A percentile compares a stretch with the other conserved stretches of the same genome.
These are phyloP conservation scores for Chelon labrosus DNA, from an alignment of 2,797 vertebrate genomes.

Conservation along the genomic window DNA sequence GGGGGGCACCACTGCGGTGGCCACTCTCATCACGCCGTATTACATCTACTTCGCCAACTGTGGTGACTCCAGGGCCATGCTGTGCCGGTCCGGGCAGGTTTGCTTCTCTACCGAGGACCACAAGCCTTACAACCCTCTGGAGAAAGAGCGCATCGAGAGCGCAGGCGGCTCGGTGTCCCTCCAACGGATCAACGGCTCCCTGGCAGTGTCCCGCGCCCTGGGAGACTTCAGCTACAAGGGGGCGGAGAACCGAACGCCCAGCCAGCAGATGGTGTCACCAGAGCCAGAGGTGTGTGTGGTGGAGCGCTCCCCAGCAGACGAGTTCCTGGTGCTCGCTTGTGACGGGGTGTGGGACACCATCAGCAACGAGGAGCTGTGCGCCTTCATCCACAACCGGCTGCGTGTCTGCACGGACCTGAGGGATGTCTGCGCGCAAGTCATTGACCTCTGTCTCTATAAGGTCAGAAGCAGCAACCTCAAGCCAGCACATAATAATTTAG, in stretches of 20 bases:
- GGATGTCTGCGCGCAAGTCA: slow-evolving; percentile 87
- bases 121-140: slow-evolving; percentile 85
- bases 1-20: slow-evolving; percentile 82
- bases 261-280: slow-evolving; percentile 88
- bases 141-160: slow-evolving; percentile 87
- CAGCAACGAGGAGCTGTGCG: slow-evolving; percentile 85
- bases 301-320: slow-evolving; percentile 83
- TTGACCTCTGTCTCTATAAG: slow-evolving; percentile 90
- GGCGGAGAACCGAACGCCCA: slow-evolving; percentile 81
- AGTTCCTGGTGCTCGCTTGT: slow-evolving; percentile 89
- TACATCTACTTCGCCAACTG: slow-evolving; percentile 88
- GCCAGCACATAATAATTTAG: not conserved
- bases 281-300: slow-evolving; percentile 88
- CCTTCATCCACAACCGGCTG: slow-evolving; percentile 86
- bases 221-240: slow-evolving; percentile 90
- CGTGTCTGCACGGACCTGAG: slow-evolving; percentile 84
- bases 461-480: slow-evolving; percentile 67
- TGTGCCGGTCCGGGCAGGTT: slow-evolving; percentile 82
- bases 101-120: slow-evolving; percentile 89
- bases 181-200: slow-evolving; percentile 87
- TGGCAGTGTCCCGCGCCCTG: slow-evolving; percentile 88
- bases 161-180: slow-evolving; percentile 86
- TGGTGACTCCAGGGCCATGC: slow-evolving; percentile 85
- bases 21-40: slow-evolving; percentile 81
- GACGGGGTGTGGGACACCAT: slow-evolving; percentile 90